Percentiles rank a stretch among this genome's conserved stretches.
These are phyloP conservation scores for Ctenomys sociabilis DNA, from an alignment of 2,113 vertebrate species.

Conservation along the genomic window DNA sequence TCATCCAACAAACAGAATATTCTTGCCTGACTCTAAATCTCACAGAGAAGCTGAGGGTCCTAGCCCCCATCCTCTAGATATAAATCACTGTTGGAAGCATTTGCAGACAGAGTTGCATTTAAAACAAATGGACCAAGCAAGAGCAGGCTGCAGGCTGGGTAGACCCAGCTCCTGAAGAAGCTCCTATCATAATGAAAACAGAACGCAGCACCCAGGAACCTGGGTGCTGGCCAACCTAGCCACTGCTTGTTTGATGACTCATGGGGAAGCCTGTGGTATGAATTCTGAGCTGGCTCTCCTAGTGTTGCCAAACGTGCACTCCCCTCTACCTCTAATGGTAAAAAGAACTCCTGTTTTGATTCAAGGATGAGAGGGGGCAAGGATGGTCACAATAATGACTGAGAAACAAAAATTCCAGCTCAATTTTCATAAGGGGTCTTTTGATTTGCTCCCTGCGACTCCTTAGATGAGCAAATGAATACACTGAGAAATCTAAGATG, in stretches of 20 bases:
- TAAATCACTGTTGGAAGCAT: not conserved
- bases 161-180: not conserved
- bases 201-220: constrained; percentile 25
- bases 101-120: not conserved
- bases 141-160: not conserved
- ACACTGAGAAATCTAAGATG: not conserved
- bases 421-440: not conserved
- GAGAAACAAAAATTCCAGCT: constrained; percentile 15
- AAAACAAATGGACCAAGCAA: not conserved
- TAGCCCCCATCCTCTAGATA: not conserved
- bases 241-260: constrained; percentile 50
- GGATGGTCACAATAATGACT: not conserved
- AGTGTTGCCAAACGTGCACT: not conserved
- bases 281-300: not conserved
- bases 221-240: constrained; percentile 51
- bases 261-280: constrained; percentile 49
- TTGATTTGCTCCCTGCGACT: not conserved
- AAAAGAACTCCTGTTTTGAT: not conserved
- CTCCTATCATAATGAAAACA: not conserved
- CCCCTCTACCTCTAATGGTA: not conserved
- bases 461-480: not conserved
- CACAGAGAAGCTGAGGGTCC: not conserved
- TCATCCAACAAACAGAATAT: not conserved
- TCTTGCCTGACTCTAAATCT: not conserved
- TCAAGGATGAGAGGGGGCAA: not conserved